Base-by-base conservation (phyloP, 2,888 invertebrate genomes). In the Brachyptera risi region DNA sequence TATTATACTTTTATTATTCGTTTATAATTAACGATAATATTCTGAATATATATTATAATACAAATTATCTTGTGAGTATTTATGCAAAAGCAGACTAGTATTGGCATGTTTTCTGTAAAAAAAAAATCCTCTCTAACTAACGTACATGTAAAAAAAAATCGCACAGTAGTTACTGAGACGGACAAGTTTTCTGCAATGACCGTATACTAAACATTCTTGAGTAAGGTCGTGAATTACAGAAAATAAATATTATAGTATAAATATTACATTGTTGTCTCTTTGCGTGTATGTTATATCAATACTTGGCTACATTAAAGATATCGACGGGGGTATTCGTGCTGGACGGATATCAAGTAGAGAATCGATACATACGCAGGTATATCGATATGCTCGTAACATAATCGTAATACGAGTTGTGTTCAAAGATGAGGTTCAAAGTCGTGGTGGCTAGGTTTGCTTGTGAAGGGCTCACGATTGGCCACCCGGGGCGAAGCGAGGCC, bases 401-500 rank as follows among this genome's bases (percentile, higher is more conserved):
- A n/a, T n/a, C n/a, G n/a, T n/a, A n/a, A n/a, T n/a, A n/a, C n/a
- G n/a, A n/a, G n/a, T n/a, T n/a, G n/a, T n/a, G n/a, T 31, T 7
- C 11, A 5, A 11, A 31, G 31, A 31, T 5, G 31, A 37, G 54
- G 54, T 37, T 54, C 37, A 51, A 51, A 54, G 54, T 54, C 54
- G 54, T 54, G 54, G 54, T 19, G 17, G 37, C 24, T 37, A 37
- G 31, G 11, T 21, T 31, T 37, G 54, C 5, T 51, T 31, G 50
- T 17, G 27, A 27, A 51, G 15, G 15, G 50, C n/a, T 31, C 54
- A 54, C 54, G 54, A 54, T 5, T 54, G 37, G 35, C 54, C 54
- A 54, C 54, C 54, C 54, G 54, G 17, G 54, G 54, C 17, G 54
- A 35, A 35, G n/a, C n/a, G n/a, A n/a, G n/a, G n/a, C n/a, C n/a